Evolutionary conservation across 37 sponge, comb jelly and placozoan genomes (phyloP).

Genomic region (Lycopodina hypogea): DNA sequence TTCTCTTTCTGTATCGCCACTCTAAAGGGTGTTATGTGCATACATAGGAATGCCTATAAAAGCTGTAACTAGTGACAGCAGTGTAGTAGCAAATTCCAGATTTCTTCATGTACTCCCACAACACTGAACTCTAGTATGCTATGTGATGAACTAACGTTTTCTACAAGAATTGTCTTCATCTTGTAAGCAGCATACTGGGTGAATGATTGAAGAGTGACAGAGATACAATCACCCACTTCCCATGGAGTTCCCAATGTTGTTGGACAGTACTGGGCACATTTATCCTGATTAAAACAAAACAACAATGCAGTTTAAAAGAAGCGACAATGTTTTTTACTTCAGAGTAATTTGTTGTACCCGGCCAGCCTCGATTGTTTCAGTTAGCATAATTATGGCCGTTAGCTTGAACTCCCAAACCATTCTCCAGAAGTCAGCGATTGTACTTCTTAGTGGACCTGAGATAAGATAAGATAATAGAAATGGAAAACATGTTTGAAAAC

Average conservation of each 20-base stretch:
- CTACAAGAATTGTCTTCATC: constrained; percentile 43
- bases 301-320: not conserved
- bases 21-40: not conserved
- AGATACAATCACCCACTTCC: constrained; percentile 20
- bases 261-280: constrained; percentile 88
- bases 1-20: not conserved
- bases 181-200: constrained; percentile 67
- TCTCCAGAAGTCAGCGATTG: constrained; percentile 63
- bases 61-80: too few species aligned
- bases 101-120: too few species aligned
- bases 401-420: constrained; percentile 59
- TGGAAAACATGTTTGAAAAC: not conserved
- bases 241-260: constrained; percentile 8
- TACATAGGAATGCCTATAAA: not conserved
- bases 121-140: not conserved
- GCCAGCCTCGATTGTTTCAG: constrained; percentile 54
- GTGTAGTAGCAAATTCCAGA: not conserved
- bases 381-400: constrained; percentile 66
- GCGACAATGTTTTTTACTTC: not conserved
- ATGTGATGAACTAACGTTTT: constrained; percentile 29
- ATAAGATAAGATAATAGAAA: not conserved
- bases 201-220: constrained; percentile 46
- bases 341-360: constrained; percentile 15
- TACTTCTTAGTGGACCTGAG: constrained; percentile 53
- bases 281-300: constrained; percentile 35